Evolutionary conservation across 2,113 vertebrate genomes (phyloP), one percentile per base, ranked within the genome.

Genomic region (Podarcis muralis): DNA sequence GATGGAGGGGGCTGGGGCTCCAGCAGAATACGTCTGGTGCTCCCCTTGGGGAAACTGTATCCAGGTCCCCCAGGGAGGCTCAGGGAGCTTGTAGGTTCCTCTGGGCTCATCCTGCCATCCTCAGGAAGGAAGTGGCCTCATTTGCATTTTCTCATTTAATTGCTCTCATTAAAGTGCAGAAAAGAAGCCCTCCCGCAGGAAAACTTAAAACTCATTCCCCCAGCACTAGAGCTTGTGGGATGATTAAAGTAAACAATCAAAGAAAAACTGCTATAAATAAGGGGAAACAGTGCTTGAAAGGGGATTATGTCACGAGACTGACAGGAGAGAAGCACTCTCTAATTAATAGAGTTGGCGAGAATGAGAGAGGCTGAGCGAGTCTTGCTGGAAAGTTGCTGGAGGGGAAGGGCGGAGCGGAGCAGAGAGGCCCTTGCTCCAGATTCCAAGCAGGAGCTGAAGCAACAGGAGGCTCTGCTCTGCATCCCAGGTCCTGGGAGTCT

Each of bases 101-200:
- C 18, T 74, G 27, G 65, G 91, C 76, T 74, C 83, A 84, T 32
- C 57, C 85, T 85, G 92, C 75, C 88, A 85, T 88, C 25, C 37
- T 72, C 23, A 88, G 85, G 90, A 93, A 92, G 35, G 4, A 1
- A 7, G 3, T 53, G 68, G 0, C 0, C 8, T 83, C 48, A 53
- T 89, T 86, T 92, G 80, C 85, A 87, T 94, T 74, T 79, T 88
- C 75, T 82, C 48, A 23, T 91, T 93, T 93, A 87, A 81, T 88
- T 81, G 37, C 12, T 89, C 62, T 90, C 85, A 90, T 89, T 91
- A 93, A 82, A 94, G 90, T 40, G 40, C 71, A 91, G 48, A 75
- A 30, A 40, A 92, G 84, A 0, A 43, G 27, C 0, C 3, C 20
- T 89, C 84, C 88, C 92, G 81, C n/a, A 92, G 78, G 66, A 88